These are phyloP conservation scores for Conistra vaccinii DNA, from an alignment of 2,888 invertebrate species.

Conservation along the genomic window DNA sequence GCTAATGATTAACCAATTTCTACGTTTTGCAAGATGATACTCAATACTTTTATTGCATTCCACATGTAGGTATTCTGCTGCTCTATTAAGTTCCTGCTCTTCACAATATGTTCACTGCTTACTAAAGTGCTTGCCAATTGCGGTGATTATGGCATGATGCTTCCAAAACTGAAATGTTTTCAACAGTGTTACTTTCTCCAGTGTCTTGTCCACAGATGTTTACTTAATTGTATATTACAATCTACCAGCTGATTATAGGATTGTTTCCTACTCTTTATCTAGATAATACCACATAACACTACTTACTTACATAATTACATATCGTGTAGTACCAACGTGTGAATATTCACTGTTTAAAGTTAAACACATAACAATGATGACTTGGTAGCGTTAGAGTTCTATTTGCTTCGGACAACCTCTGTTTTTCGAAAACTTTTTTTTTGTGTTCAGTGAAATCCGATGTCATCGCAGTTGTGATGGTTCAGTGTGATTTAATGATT, in stretches of 20 bases:
- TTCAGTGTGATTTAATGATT: neutral
- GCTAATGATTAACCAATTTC: neutral
- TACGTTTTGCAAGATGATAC: neutral
- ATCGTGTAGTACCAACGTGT: conserved; percentile 35
- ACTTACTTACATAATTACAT: conserved; percentile 17
- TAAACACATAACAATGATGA: neutral
- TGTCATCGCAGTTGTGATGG: neutral
- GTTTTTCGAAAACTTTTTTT: neutral
- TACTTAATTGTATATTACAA: too few relatives aligned
- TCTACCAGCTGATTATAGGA: neutral
- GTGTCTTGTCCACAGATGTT: neutral
- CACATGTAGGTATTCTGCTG: too few relatives aligned
- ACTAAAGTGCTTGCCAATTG: too few relatives aligned
- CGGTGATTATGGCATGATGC: neutral
- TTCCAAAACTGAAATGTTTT: neutral
- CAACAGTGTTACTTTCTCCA: neutral
- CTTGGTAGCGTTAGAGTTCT: neutral
- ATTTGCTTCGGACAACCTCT: neutral
- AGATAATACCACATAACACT: conserved; percentile 25
- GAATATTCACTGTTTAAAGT: conserved; percentile 35
- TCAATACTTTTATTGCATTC: too few relatives aligned
- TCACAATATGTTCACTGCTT: neutral
- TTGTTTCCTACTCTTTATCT: conserved; percentile 1
- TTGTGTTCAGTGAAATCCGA: neutral
- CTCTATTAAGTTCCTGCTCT: neutral